Evolutionary conservation across 2,888 invertebrate genomes (phyloP), one percentile per base, ranked within the genome.

Genomic region (Pheosia tremula): DNA sequence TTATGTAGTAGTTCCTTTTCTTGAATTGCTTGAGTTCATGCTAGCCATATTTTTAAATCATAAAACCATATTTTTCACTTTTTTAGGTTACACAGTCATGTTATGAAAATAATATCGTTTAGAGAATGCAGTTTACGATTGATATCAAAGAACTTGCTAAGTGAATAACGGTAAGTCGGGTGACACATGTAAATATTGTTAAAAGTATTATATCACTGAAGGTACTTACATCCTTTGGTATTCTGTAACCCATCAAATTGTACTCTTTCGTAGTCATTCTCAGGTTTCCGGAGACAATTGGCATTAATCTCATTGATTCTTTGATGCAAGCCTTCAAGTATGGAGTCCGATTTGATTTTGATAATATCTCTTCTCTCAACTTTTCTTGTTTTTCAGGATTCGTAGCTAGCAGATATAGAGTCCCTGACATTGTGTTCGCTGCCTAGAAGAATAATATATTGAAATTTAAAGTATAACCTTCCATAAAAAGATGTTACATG

Each of bases 321-420:
- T 96, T 97, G 50, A 97, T 94, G 72, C 96, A 96, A 0, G 96
- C 97, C 66, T 94, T 95, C 36, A 97, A 80, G 75, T 96, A 97
- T 0, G 94, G 92, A 66, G 95, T 87, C 81, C 59, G 87, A 1
- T 78, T 79, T 0, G 78, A 57, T 3, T 74, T 82, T 0, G 81
- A 82, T 0, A 85, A 63, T 7, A 95, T 75, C 81, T 97, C 96
- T 55, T 94, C 82, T 24, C 95, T 90, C 4, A 97, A 85, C 72
- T 93, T 94, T 5, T 94, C 86, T 83, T 97, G 97, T 59, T 95
- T 95, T 0, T 95, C 94, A 6, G 88, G 94, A 85, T 97, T 94
- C 53, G 84, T 91, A 0, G 96, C 95, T 37, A 97, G 81, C 52
- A 95, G 93, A 68, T 96, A 95, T 0, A 97, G 83, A 6, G 94